Evolutionary conservation across 2,888 invertebrate genomes (phyloP).

Genomic region (Sipha maydis): DNA sequence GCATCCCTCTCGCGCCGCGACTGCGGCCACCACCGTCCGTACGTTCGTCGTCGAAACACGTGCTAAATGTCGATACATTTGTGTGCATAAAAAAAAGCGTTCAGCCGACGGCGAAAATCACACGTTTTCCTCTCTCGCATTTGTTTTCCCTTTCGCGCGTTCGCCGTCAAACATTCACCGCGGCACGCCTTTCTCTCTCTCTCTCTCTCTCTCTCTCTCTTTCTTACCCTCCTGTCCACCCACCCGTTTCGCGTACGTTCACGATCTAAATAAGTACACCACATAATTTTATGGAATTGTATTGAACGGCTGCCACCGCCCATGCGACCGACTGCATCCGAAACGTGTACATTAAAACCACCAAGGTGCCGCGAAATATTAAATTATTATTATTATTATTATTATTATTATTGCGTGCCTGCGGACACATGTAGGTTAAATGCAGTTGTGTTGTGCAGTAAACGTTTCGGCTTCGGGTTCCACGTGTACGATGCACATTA

Average conservation of each 20-base stretch:
- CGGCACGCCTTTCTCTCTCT: constrained; percentile 14
- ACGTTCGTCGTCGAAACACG: background rate
- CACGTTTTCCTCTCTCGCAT: background rate
- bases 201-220: background rate
- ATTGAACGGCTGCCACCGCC: background rate
- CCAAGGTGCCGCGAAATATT: too few species aligned
- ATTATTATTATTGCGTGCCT: too few species aligned
- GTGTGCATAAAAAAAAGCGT: too few species aligned
- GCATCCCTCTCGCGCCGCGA: background rate
- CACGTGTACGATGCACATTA: too few species aligned
- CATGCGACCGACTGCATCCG: background rate
- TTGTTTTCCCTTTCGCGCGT: background rate
- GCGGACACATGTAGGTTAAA: too few species aligned
- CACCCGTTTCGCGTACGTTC: background rate
- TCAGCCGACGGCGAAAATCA: constrained; percentile 6
- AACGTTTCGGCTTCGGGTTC: too few species aligned
- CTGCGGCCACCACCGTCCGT: background rate
- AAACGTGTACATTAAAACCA: too few species aligned
- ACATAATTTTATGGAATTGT: background rate
- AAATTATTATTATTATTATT: too few species aligned
- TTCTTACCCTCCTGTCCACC: background rate
- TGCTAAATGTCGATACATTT: background rate
- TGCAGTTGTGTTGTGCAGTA: too few species aligned
- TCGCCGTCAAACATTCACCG: background rate
- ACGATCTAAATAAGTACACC: background rate